phyloP scores from a whole-genome alignment of 2,797 vertebrate species.

The Euthynnus affinis region DNA sequence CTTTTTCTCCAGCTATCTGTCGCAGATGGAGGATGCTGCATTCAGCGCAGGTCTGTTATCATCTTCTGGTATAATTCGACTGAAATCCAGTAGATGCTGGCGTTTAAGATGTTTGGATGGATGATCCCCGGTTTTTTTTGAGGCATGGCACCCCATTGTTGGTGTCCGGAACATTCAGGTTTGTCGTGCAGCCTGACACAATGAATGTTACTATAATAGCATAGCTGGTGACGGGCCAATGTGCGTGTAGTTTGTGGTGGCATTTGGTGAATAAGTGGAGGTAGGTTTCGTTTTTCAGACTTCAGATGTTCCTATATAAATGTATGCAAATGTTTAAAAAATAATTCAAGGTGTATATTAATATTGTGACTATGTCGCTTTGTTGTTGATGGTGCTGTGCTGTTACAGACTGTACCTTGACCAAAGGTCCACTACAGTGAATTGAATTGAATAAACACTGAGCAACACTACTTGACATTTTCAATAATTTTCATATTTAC shows the following conservation, averaged over 20 bases:
- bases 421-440: too few species aligned
- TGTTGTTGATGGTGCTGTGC: too few species aligned
- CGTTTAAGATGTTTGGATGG: conserved; percentile 1
- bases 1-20: not conserved
- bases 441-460: too few species aligned
- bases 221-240: not conserved
- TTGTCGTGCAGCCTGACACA: conserved; percentile 2
- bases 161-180: not conserved
- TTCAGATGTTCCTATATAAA: conserved; percentile 10
- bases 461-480: too few species aligned
- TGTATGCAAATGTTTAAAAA: not conserved
- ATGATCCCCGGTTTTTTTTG: not conserved
- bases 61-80: not conserved
- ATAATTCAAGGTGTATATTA: not conserved
- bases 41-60: not conserved
- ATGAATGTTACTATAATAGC: conserved; percentile 10
- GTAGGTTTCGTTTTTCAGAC: conserved; percentile 39
- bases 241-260: not conserved
- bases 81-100: not conserved
- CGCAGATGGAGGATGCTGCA: conserved; percentile 27
- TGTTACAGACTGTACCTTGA: too few species aligned
- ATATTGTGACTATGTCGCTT: not conserved
- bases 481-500: not conserved
- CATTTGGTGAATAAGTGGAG: conserved; percentile 34
- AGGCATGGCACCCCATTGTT: too few species aligned